phyloP scores from a whole-genome alignment of 2,113 vertebrate species.

The Ophthalmolycus amberensis region DNA sequence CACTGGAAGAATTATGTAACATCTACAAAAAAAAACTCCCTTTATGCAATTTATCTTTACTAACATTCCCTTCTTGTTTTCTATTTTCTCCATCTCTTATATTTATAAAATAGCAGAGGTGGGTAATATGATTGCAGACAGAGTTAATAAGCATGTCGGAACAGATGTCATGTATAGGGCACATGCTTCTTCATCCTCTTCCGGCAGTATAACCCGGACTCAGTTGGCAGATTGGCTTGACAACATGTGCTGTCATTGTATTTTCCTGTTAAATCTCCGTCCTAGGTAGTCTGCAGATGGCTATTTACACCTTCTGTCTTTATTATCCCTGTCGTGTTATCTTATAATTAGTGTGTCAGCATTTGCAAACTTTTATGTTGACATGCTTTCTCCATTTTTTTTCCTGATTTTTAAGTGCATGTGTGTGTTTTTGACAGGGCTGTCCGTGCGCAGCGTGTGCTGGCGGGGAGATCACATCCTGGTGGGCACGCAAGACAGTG shows the following conservation, averaged over 20 bases:
- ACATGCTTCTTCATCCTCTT: slow-evolving; percentile 66
- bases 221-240: slow-evolving; percentile 48
- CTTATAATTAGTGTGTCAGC: slow-evolving; percentile 18
- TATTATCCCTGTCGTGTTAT: slow-evolving; percentile 40
- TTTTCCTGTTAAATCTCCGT: slow-evolving; percentile 50
- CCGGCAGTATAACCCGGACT: slow-evolving; percentile 48
- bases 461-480: slow-evolving; percentile 98
- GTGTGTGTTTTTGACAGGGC: slow-evolving; percentile 80
- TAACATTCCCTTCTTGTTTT: slow-evolving; percentile 64
- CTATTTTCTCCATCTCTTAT: slow-evolving; percentile 62
- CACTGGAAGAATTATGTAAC: neutral
- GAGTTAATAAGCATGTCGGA: slow-evolving; percentile 60
- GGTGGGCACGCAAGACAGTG: slow-evolving; percentile 97
- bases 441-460: slow-evolving; percentile 98
- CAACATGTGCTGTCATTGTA: slow-evolving; percentile 49
- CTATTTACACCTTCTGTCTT: slow-evolving; percentile 55
- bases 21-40: neutral
- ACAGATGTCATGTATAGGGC: slow-evolving; percentile 56
- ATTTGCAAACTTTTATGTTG: slow-evolving; percentile 20
- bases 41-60: slow-evolving; percentile 1
- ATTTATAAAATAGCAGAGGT: slow-evolving; percentile 83
- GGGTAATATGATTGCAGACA: slow-evolving; percentile 72
- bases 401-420: slow-evolving; percentile 6
- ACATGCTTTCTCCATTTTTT: neutral
- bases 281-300: slow-evolving; percentile 43